phyloP scores from a whole-genome alignment of 2,797 vertebrate genomes.

The Schizothorax lantsangensis region DNA sequence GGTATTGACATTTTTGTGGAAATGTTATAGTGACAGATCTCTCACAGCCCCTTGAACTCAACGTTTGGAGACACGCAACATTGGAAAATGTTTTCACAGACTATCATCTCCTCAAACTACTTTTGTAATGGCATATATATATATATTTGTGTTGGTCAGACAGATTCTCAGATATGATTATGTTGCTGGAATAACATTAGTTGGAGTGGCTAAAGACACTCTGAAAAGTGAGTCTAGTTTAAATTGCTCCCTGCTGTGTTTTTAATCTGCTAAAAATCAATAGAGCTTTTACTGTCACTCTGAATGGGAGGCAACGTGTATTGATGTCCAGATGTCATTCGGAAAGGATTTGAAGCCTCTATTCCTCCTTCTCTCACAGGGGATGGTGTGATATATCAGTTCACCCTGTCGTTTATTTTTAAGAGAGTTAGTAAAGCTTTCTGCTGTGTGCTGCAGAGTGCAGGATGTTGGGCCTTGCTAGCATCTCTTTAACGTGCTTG shows the following conservation, averaged over 20 bases:
- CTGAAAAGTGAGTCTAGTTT: conserved; percentile 78
- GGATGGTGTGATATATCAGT: conserved; percentile 70
- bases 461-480: conserved; percentile 54
- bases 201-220: conserved; percentile 70
- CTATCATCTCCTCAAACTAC: not conserved
- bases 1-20: conserved; percentile 25
- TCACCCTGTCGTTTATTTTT: conserved; percentile 66
- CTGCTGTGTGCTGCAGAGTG: conserved; percentile 55
- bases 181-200: conserved; percentile 70
- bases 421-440: conserved; percentile 65
- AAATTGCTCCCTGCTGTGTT: conserved; percentile 82
- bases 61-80: not conserved
- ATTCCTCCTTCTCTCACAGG: conserved; percentile 60
- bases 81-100: conserved; percentile 1
- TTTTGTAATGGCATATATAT: not conserved
- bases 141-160: conserved; percentile 4
- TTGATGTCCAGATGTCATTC: conserved; percentile 81
- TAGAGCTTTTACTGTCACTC: conserved; percentile 82
- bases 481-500: conserved; percentile 55
- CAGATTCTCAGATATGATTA: conserved; percentile 64
- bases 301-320: conserved; percentile 71
- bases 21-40: conserved; percentile 10
- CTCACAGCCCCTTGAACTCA: not conserved
- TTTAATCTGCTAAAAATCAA: conserved; percentile 82
- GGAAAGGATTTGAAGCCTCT: conserved; percentile 74